Conservation (phyloP, 2,113 vertebrate genomes). For the Triplophysa siluroides region DNA sequence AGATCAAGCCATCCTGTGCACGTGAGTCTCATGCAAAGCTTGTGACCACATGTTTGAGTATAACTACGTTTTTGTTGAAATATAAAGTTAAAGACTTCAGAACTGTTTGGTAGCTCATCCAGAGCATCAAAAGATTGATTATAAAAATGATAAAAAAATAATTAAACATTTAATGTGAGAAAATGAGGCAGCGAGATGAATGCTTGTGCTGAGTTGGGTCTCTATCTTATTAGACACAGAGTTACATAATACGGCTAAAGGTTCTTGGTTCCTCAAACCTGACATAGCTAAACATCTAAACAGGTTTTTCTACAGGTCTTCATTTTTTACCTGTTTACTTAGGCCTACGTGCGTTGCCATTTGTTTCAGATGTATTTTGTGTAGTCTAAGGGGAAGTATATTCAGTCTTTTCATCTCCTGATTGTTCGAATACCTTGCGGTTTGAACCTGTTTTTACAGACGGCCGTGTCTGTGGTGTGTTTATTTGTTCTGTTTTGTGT, state of each 20-base stretch:
- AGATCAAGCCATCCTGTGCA: constrained; percentile 91
- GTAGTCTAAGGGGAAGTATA: constrained; percentile 11
- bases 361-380: constrained; percentile 17
- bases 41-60: background rate
- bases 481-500: constrained; percentile 33
- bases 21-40: constrained; percentile 75
- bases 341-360: constrained; percentile 1
- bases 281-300: background rate
- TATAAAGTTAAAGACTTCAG: background rate
- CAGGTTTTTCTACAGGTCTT: background rate
- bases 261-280: background rate
- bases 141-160: background rate
- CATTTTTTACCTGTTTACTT: background rate
- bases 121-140: background rate
- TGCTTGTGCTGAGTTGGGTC: background rate
- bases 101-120: background rate
- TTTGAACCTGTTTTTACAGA: background rate
- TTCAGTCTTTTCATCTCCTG: constrained; percentile 12
- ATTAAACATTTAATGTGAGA: background rate
- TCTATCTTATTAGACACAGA: background rate
- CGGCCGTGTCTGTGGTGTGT: background rate
- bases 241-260: background rate
- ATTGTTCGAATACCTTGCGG: constrained; percentile 28
- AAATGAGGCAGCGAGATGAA: background rate
- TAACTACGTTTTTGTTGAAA: background rate